phyloP scores from a whole-genome alignment of 2,888 invertebrate genomes.

The Ormyrus nitidulus region DNA sequence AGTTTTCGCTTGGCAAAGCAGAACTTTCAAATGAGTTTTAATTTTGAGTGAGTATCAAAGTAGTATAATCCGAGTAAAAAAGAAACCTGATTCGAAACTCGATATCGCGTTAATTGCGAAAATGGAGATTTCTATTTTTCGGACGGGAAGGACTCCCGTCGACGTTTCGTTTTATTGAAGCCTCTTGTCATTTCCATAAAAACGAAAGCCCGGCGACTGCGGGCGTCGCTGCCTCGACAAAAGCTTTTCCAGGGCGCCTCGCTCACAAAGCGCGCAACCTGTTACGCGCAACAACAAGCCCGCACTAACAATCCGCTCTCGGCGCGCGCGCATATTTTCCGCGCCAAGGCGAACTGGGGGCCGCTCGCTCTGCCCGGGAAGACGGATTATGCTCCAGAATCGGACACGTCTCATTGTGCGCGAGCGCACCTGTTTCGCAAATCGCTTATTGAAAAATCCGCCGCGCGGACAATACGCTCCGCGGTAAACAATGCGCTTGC shows the following conservation, averaged over 20 bases:
- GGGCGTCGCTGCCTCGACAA: neutral
- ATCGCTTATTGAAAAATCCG: slow-evolving; percentile 55
- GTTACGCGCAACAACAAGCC: no score
- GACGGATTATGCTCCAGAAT: slow-evolving; percentile 71
- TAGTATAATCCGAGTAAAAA: no score
- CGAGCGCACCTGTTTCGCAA: slow-evolving; percentile 71
- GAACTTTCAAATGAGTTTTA: no score
- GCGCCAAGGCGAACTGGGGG: slow-evolving; percentile 72
- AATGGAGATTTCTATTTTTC: no score
- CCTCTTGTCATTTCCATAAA: no score
- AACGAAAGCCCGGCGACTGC: no score
- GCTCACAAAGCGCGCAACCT: neutral
- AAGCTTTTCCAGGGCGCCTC: slow-evolving; percentile 24
- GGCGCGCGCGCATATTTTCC: slow-evolving; percentile 65
- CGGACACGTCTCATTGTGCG: slow-evolving; percentile 69
- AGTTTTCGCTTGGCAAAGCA: no score
- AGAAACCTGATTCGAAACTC: no score
- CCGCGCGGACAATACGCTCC: neutral
- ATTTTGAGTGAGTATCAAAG: no score
- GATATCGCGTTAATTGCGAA: no score
- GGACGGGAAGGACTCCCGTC: no score
- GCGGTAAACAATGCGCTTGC: slow-evolving; percentile 18
- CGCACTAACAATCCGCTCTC: neutral
- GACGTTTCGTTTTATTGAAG: no score
- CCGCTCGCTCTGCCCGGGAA: slow-evolving; percentile 58